These are phyloP conservation scores for Hippocampus abdominalis DNA, from an alignment of 2,113 vertebrate species.

Conservation along the genomic window DNA sequence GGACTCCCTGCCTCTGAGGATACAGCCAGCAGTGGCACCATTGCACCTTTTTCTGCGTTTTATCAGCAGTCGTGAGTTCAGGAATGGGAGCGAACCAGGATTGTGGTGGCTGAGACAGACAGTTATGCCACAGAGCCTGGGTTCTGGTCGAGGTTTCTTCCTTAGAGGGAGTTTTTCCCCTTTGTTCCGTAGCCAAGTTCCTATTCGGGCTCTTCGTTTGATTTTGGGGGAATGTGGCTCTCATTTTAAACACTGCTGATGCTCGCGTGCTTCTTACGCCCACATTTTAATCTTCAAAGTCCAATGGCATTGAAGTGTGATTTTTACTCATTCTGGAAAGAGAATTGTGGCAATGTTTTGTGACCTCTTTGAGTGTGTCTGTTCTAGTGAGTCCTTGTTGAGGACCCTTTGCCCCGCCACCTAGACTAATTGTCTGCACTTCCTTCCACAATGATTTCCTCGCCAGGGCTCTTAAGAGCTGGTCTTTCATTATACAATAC, in stretches of 20 bases:
- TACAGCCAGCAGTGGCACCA: background rate
- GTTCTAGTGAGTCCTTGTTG: background rate
- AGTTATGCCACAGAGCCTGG: background rate
- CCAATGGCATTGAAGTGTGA: background rate
- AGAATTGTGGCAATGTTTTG: background rate
- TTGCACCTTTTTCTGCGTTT: background rate
- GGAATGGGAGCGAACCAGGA: too few relatives aligned
- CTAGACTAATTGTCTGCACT: slow-evolving; percentile 42
- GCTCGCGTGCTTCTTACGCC: background rate
- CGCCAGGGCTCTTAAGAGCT: slow-evolving; percentile 49
- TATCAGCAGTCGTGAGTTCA: background rate
- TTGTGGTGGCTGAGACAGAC: too few relatives aligned
- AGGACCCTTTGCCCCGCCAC: slow-evolving; percentile 30
- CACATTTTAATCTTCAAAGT: background rate
- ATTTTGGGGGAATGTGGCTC: background rate
- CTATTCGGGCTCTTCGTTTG: too few relatives aligned
- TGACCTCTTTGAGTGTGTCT: slow-evolving; percentile 39
- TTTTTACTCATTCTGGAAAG: background rate
- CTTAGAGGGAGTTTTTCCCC: background rate
- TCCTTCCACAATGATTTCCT: slow-evolving; percentile 57
- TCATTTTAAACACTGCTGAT: background rate
- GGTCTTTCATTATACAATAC: slow-evolving; percentile 44
- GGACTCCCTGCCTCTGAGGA: background rate
- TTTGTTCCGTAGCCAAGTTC: too few relatives aligned
- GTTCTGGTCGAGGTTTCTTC: background rate